Base-by-base conservation (phyloP, 1,140 invertebrate genomes). In the Zelostemma sp. region DNA sequence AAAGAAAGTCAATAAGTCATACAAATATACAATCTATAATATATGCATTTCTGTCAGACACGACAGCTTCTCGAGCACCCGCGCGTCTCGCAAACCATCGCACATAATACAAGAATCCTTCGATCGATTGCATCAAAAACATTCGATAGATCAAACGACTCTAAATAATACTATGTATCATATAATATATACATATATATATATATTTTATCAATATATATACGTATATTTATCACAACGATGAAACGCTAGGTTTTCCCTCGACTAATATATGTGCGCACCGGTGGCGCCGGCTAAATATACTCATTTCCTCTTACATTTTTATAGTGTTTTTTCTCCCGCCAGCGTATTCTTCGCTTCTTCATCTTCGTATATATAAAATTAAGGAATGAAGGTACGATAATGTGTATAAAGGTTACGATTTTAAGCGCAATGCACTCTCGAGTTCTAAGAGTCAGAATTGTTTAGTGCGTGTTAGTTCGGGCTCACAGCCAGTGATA, bases 221-320 rank as follows among this genome's bases (percentile, higher is more conserved):
- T 74, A 68, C 67, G 72, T 76, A 71, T 79, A 73, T 77, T 77
- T 79, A 81, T 80, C 77, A 80, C 79, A 82, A 81, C 76, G 72
- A 81, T 75, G 75, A 82, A 81, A 81, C 73, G 70, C 77, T 81
- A 79, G 64, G 70, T 73, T 71, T 45, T 57, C 46, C 50, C 46
- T 61, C 47, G 55, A 60, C 49, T 57, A 57, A 61, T 67, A 28
- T 61, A n/a, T n/a, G n/a, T n/a, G n/a, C n/a, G n/a, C n/a, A n/a
- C n/a, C n/a, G n/a, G n/a, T n/a, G n/a, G n/a, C 58, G 21, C 61
- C 15, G 1, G 12, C 53, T 68, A 51, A 47, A 60, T 57, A 57
- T 55, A 54, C 48, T 63, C 53, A 59, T 60, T 62, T 69, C 40
- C 49, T 66, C 61, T 47, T 49, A n/a, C 48, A 43, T 65, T 71